Evolutionary conservation across 1,140 invertebrate genomes (phyloP).

Genomic region (Drosophila nikananu): DNA sequence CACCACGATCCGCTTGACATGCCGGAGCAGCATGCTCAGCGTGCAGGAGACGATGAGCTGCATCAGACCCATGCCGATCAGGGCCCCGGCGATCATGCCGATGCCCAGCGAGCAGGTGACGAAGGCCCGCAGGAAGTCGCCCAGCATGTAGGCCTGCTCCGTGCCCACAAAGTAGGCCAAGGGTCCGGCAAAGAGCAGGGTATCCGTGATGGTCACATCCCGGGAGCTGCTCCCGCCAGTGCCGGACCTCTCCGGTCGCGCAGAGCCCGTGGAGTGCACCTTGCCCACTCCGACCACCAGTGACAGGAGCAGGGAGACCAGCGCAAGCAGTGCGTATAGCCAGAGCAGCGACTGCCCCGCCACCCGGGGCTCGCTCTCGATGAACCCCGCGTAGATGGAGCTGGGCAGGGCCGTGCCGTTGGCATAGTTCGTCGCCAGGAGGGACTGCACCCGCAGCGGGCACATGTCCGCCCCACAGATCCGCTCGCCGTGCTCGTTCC

Average conservation of each 20-base stretch:
- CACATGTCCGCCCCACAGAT: conserved; percentile 87
- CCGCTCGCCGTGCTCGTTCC: conserved; percentile 85
- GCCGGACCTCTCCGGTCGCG: conserved; percentile 37
- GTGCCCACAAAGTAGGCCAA: conserved; percentile 89
- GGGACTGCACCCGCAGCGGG: conserved; percentile 70
- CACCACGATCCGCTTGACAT: conserved; percentile 88
- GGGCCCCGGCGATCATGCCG: conserved; percentile 87
- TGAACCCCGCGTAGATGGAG: conserved; percentile 70
- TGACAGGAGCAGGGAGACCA: conserved; percentile 86
- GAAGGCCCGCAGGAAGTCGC: conserved; percentile 88
- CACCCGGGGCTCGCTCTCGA: conserved; percentile 54
- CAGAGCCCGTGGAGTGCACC: conserved; percentile 64
- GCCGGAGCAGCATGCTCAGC: conserved; percentile 88
- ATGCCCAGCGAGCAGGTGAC: conserved; percentile 88
- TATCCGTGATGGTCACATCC: conserved; percentile 79
- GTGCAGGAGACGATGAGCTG: conserved; percentile 89
- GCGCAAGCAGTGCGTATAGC: conserved; percentile 87
- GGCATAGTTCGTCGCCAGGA: conserved; percentile 22
- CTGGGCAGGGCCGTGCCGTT: conserved; percentile 26
- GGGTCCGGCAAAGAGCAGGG: conserved; percentile 88
- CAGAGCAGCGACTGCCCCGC: conserved; percentile 87
- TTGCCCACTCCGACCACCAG: conserved; percentile 81
- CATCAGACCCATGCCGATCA: conserved; percentile 88
- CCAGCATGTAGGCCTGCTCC: conserved; percentile 89
- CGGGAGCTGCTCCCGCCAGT: neutral